Conservation (phyloP, 2,797 vertebrate genomes). For the Lacerta bilineata region DNA sequence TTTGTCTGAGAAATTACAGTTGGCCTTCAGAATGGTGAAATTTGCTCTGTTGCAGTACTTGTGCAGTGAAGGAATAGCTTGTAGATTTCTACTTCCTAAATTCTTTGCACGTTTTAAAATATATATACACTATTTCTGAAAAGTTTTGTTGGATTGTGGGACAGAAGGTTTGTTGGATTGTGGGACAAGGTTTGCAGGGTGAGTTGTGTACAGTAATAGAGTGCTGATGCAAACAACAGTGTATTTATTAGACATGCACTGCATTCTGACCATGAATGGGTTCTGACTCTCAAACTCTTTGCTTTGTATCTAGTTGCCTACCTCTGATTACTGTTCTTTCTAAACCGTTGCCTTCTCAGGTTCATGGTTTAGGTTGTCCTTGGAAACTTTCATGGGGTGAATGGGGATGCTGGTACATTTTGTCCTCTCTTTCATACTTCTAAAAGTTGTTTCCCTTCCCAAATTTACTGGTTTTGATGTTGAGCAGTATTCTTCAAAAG, state of each 20-base stretch:
- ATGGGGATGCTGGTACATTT: not conserved
- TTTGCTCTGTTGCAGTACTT: not conserved
- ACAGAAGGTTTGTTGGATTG: not conserved
- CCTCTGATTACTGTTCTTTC: not conserved
- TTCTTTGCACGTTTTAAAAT: not conserved
- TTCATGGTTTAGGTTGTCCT: constrained; percentile 4
- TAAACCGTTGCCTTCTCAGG: not conserved
- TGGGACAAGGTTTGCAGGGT: too few species aligned
- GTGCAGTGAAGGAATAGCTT: not conserved
- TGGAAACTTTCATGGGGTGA: not conserved
- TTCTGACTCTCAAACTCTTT: not conserved
- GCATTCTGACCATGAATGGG: not conserved
- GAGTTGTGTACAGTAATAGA: not conserved
- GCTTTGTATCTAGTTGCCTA: not conserved
- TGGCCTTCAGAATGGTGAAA: not conserved
- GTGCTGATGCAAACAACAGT: not conserved
- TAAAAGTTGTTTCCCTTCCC: not conserved
- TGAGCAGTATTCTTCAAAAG: not conserved
- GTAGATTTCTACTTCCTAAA: not conserved
- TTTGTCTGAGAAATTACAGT: not conserved
- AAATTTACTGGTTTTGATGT: not conserved
- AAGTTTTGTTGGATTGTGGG: not conserved
- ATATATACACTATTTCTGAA: not conserved
- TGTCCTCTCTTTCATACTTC: not conserved
- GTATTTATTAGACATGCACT: not conserved